Evolutionary conservation across 2,797 vertebrate genomes (phyloP).

Genomic region (Lates japonicus): DNA sequence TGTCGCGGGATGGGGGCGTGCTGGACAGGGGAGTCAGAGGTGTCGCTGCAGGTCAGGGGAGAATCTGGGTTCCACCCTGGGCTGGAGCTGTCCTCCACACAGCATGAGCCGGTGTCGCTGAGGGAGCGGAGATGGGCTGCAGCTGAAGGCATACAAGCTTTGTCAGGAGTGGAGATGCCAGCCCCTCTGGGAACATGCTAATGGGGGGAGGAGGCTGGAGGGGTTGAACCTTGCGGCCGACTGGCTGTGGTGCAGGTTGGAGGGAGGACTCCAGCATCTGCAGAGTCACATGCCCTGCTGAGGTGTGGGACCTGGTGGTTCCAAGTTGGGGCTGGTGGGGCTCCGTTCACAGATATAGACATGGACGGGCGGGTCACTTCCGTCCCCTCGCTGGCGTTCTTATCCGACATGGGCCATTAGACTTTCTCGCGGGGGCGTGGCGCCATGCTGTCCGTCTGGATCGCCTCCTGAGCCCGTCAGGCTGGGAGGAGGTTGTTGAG

Average conservation of each 20-base stretch:
- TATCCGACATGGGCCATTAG: constrained; percentile 88
- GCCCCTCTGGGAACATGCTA: constrained; percentile 88
- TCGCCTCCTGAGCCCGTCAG: constrained; percentile 91
- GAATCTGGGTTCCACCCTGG: constrained; percentile 87
- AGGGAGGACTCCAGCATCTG: constrained; percentile 80
- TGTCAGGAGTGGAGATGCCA: constrained; percentile 74
- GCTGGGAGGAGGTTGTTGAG: constrained; percentile 93
- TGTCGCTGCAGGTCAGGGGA: constrained; percentile 89
- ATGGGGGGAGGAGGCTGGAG: constrained; percentile 89
- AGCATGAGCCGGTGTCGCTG: constrained; percentile 93
- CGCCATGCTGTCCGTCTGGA: constrained; percentile 93
- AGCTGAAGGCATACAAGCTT: constrained; percentile 89
- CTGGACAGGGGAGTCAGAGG: constrained; percentile 92
- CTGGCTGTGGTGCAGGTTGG: constrained; percentile 90
- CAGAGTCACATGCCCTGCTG: constrained; percentile 85
- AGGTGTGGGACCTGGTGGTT: constrained; percentile 89
- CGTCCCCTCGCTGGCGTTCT: constrained; percentile 97
- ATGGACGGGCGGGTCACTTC: constrained; percentile 86
- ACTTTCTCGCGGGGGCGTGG: constrained; percentile 84
- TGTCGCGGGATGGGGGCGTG: constrained; percentile 91
- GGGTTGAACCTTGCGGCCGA: constrained; percentile 90
- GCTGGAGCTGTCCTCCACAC: constrained; percentile 93
- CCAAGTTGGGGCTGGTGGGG: constrained; percentile 89
- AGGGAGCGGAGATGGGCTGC: constrained; percentile 93
- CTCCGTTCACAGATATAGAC: constrained; percentile 86